Evolutionary conservation across 2,113 vertebrate genomes (phyloP).

Genomic region (Enhydra lutris): DNA sequence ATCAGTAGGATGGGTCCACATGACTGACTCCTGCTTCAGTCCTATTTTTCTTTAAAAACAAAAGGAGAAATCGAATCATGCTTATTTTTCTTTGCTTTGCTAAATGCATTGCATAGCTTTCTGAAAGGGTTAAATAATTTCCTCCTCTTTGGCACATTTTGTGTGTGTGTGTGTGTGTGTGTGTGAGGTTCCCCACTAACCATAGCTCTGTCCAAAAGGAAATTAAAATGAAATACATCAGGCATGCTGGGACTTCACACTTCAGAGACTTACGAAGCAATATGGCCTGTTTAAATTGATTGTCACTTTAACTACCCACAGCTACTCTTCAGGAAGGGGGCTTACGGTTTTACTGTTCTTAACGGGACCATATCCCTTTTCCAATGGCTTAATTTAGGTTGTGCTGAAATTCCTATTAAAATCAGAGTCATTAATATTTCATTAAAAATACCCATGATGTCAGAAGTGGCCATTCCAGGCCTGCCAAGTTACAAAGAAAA

Average conservation of each 20-base stretch:
- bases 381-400: conserved; percentile 74
- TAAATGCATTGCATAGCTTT: conserved; percentile 75
- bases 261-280: conserved; percentile 79
- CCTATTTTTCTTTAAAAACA: conserved; percentile 76
- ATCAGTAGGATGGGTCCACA: conserved; percentile 27
- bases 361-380: conserved; percentile 79
- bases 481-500: conserved; percentile 57
- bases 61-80: conserved; percentile 69
- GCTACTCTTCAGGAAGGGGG: conserved; percentile 82
- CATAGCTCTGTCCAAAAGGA: conserved; percentile 83
- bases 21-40: conserved; percentile 63
- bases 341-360: conserved; percentile 81
- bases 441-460: conserved; percentile 76
- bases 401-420: conserved; percentile 78
- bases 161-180: too few species aligned
- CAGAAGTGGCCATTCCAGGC: conserved; percentile 42
- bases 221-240: conserved; percentile 87
- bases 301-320: conserved; percentile 80
- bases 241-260: conserved; percentile 84
- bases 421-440: conserved; percentile 76
- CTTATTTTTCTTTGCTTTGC: conserved; percentile 78
- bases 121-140: conserved; percentile 87
- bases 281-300: conserved; percentile 80
- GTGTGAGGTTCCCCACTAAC: conserved; percentile 78
- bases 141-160: conserved; percentile 76